Evolutionary conservation across 2,797 vertebrate species (phyloP), one percentile per base, ranked within the genome.

Genomic region (Capromys pilorides): DNA sequence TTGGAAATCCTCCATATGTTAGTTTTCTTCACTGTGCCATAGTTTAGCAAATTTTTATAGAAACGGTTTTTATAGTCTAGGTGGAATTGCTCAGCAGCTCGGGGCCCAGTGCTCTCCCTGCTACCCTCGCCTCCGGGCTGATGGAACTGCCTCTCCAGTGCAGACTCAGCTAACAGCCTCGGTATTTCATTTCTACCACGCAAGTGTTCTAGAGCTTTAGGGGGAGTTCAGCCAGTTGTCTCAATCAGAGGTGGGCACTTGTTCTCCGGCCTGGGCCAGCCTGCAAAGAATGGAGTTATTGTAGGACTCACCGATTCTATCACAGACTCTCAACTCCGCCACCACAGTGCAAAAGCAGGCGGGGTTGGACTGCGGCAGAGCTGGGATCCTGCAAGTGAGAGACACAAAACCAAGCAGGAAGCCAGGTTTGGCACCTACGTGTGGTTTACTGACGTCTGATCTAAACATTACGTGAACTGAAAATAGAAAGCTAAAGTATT

Each of bases 401-500:
- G 28, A 36, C 7, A 79, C 18, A 79, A 77, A 88, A 86, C 39
- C 4, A 45, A 16, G 2, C 45, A 73, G 49, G 10, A 26, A 66
- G 39, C 16, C 66, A 54, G 45, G 79, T 75, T 45, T 39, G 24
- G 64, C 51, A 59, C 21, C 36, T 7, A 39, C 13, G 13, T 49
- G 9, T 67, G 36, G 11, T 67, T 88, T 36, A 2, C 31, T 10
- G 19, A 85, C 8, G 5, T n/a, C 22, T 61, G 5, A 49, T 88
- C 69, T 45, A 90, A 28, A 62, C n/a, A 69, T 18, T 80, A 57
- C 18, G 92, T 87, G 84, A 86, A 73, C 69, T 31, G 13, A 87
- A 90, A 80, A 51, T 7, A 66, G 36, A 87, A 8, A 69, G 14
- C n/a, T 84, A 33, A 73, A 77, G 57, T 51, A 59, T 41, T 69